A percentile compares a stretch with the other conserved stretches of the same genome.
Evolutionary conservation across 2,113 vertebrate species (phyloP).

Genomic region (Misgurnus anguillicaudatus): DNA sequence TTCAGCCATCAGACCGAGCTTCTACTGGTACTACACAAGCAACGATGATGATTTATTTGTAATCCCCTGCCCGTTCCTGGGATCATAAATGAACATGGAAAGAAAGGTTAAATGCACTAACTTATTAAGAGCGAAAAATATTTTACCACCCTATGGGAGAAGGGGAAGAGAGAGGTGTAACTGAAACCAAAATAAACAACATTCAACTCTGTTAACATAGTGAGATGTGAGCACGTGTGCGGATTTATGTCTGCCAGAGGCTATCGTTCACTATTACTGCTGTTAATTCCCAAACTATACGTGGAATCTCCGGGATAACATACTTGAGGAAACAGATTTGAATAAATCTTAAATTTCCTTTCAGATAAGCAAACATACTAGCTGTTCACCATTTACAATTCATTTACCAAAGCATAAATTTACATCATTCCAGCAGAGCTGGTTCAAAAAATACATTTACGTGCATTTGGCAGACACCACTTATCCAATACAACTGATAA

Average conservation of each 20-base stretch:
- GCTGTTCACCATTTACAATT: neutral
- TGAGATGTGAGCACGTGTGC: neutral
- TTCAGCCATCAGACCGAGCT: constrained; percentile 74
- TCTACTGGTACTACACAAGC: constrained; percentile 62
- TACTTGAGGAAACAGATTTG: neutral
- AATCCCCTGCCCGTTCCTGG: constrained; percentile 74
- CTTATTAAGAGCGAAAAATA: constrained; percentile 27
- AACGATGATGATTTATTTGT: constrained; percentile 71
- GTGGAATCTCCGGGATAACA: constrained; percentile 1
- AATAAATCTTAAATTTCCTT: neutral
- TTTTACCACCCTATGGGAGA: constrained; percentile 9
- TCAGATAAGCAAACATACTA: neutral
- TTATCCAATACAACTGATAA: no score
- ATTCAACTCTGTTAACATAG: neutral
- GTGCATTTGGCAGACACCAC: no score
- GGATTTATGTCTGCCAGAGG: constrained; percentile 52
- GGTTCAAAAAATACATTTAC: neutral
- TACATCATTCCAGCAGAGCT: neutral
- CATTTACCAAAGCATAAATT: neutral
- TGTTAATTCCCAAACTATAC: neutral
- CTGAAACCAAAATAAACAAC: constrained; percentile 38
- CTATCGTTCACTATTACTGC: constrained; percentile 7
- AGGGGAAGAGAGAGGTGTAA: neutral
- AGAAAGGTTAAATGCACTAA: constrained; percentile 7
- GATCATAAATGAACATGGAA: constrained; percentile 31